A percentile compares a stretch with the other conserved stretches of the same genome.
Conservation (phyloP, 2,113 vertebrate species). For the Podocnemis expansa region DNA sequence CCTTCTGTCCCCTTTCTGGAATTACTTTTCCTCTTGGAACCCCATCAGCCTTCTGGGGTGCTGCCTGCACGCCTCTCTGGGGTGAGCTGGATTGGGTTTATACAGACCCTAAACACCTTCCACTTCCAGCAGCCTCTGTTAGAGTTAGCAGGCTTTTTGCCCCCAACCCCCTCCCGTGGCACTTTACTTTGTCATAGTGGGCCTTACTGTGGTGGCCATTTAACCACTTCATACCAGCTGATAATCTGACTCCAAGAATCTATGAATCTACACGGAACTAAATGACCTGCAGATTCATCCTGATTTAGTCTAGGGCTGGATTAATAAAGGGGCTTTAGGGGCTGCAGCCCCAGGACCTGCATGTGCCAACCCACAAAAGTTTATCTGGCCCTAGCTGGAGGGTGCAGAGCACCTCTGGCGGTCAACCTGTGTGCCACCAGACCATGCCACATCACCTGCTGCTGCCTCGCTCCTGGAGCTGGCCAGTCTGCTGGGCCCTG, state of each 20-base stretch:
- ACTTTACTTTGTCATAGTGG: not conserved
- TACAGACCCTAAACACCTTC: not conserved
- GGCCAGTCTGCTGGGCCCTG: too few relatives aligned
- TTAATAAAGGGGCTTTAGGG: too few relatives aligned
- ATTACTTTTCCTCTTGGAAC: not conserved
- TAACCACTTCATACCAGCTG: not conserved
- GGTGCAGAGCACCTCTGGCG: too few relatives aligned
- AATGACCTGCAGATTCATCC: not conserved
- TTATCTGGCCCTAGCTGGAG: too few relatives aligned
- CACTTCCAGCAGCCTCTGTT: not conserved
- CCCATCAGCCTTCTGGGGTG: not conserved
- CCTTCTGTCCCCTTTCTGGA: not conserved
- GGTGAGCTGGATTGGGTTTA: not conserved
- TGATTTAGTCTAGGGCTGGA: not conserved
- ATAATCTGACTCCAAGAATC: not conserved
- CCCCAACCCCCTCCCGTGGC: too few relatives aligned
- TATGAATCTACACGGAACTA: not conserved
- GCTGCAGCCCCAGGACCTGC: too few relatives aligned
- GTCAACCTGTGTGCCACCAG: too few relatives aligned
- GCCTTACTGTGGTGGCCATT: accelerated
- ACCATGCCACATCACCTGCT: too few relatives aligned
- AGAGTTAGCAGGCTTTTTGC: not conserved
- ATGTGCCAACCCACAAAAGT: too few relatives aligned
- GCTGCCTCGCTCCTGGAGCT: too few relatives aligned
- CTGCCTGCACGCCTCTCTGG: not conserved